These are phyloP conservation scores for Lasioglossum villosulum DNA, from an alignment of 2,888 invertebrate genomes.

Conservation along the genomic window DNA sequence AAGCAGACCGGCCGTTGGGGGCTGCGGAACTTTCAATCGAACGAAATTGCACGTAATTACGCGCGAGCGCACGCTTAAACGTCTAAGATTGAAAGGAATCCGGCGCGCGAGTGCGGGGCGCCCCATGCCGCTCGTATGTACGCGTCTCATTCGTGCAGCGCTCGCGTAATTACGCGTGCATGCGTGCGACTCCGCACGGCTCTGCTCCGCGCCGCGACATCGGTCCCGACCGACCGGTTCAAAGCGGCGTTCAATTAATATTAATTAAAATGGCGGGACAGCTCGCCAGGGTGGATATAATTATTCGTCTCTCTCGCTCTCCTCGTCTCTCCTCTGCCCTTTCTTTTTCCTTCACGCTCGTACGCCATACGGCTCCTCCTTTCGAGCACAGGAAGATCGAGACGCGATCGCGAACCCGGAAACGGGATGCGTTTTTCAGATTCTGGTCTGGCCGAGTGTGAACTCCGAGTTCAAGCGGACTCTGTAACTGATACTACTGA, in stretches of 20 bases:
- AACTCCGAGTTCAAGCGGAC: neutral
- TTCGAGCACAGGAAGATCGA: neutral
- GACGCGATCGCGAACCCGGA: conserved; percentile 4
- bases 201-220: conserved; percentile 62
- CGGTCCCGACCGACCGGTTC: conserved; percentile 60
- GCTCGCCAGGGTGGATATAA: conserved; percentile 62
- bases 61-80: conserved; percentile 67
- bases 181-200: conserved; percentile 55
- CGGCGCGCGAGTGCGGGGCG: conserved; percentile 54
- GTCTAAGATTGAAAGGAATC: conserved; percentile 78
- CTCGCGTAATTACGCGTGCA: conserved; percentile 74
- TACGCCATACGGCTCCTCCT: conserved; percentile 4
- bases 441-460: neutral
- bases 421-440: neutral
- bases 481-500: neutral
- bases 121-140: conserved; percentile 46
- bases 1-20: conserved; percentile 44
- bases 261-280: conserved; percentile 78
- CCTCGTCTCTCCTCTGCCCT: neutral
- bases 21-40: conserved; percentile 73
- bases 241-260: conserved; percentile 80
- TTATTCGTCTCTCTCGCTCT: conserved; percentile 50
- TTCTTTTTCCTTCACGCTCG: neutral
- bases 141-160: conserved; percentile 39
- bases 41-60: conserved; percentile 78